Percentiles rank a stretch among this genome's conserved stretches.
Evolutionary conservation across 2,113 vertebrate species (phyloP).

Genomic region (Malurus melanocephalus): DNA sequence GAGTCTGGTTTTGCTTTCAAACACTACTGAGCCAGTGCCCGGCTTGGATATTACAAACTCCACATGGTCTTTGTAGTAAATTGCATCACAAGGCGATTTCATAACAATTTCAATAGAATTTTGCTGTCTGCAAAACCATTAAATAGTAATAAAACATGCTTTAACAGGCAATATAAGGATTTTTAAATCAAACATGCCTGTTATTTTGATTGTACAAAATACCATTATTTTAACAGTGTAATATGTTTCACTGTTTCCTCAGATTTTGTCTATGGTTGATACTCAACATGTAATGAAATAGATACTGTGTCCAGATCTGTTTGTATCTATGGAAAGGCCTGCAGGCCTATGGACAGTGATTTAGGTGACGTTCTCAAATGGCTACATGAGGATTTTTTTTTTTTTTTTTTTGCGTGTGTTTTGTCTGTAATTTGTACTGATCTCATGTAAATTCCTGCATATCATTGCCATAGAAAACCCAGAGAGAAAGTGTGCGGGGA

Average conservation of each 20-base stretch:
- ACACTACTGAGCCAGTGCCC: neutral
- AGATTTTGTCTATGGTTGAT: neutral
- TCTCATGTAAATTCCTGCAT: slow-evolving; percentile 33
- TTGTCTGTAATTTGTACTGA: neutral
- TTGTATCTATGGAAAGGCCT: neutral
- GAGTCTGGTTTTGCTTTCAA: neutral
- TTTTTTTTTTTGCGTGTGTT: neutral
- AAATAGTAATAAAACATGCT: neutral
- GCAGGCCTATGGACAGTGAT: neutral
- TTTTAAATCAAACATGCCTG: neutral
- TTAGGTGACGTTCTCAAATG: neutral
- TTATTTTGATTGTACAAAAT: neutral
- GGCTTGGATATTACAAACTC: neutral
- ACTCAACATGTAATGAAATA: neutral
- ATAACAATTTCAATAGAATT: slow-evolving; percentile 33
- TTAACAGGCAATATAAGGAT: neutral
- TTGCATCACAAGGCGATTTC: slow-evolving; percentile 31
- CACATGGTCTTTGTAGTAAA: neutral
- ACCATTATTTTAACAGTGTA: neutral
- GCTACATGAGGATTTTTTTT: neutral
- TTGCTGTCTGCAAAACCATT: slow-evolving; percentile 33
- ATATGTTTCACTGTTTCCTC: neutral
- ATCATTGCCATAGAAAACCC: neutral
- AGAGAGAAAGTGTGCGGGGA: neutral
- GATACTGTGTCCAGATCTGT: accelerated